These are phyloP conservation scores for Candoia aspera DNA, from an alignment of 2,113 vertebrate species.

Conservation along the genomic window DNA sequence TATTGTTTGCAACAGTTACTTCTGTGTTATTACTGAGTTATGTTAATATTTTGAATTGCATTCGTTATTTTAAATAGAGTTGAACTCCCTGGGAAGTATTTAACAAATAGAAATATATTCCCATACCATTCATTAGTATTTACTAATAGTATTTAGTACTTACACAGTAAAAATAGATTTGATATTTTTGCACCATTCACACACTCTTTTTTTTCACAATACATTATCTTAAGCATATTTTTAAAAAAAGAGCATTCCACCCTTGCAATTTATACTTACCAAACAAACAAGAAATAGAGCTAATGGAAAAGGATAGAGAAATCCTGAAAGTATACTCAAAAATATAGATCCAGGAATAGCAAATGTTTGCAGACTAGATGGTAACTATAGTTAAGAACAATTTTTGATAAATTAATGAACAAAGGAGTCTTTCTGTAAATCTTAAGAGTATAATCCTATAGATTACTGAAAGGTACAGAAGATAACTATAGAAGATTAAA, in stretches of 20 bases:
- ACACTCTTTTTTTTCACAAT: neutral
- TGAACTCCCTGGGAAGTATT: neutral
- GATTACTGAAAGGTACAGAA: neutral
- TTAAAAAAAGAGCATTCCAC: neutral
- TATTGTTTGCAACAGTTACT: neutral
- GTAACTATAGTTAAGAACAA: constrained; percentile 76
- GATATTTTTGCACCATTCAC: neutral
- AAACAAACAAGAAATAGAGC: constrained; percentile 96
- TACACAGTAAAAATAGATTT: neutral
- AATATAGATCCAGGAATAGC: constrained; percentile 98
- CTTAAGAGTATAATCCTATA: neutral
- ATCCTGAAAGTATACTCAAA: constrained; percentile 97
- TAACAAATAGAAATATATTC: neutral
- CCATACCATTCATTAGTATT: neutral
- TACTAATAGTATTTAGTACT: no score
- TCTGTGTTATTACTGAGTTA: neutral
- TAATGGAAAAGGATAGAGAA: constrained; percentile 95
- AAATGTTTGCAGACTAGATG: constrained; percentile 93
- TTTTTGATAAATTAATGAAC: constrained; percentile 7
- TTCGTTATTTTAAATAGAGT: neutral
- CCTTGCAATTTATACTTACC: constrained; percentile 80
- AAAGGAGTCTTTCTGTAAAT: neutral
- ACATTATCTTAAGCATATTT: neutral
- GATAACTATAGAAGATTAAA: neutral
- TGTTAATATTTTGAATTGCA: neutral